Percentiles rank a stretch among this genome's conserved stretches.
Conservation (phyloP, 2,888 invertebrate genomes). For the Hirtodrosophila trivittata region DNA sequence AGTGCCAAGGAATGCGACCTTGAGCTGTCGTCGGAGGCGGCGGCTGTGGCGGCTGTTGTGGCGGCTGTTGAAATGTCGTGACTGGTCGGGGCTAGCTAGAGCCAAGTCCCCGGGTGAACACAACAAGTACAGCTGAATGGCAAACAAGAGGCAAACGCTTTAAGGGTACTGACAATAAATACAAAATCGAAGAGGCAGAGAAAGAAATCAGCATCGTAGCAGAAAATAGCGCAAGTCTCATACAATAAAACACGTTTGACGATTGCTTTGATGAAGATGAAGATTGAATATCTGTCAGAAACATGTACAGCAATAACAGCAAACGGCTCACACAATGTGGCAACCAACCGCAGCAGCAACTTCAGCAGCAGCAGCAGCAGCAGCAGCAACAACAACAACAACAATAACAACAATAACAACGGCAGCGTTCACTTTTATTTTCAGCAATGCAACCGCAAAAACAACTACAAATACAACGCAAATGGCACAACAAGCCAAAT, state of each 20-base stretch:
- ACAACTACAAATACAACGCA: slow-evolving; percentile 29
- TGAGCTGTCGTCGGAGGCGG: slow-evolving; percentile 63
- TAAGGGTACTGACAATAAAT: slow-evolving; percentile 51
- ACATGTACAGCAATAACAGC: slow-evolving; percentile 34
- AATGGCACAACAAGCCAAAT: slow-evolving; percentile 64
- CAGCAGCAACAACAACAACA: slow-evolving; percentile 36
- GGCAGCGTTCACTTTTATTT: slow-evolving; percentile 70
- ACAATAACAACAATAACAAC: slow-evolving; percentile 32
- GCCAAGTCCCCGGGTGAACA: slow-evolving; percentile 21
- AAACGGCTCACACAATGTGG: slow-evolving; percentile 22
- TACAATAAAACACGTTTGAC: slow-evolving; percentile 77
- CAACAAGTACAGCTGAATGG: slow-evolving; percentile 37
- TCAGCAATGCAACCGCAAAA: slow-evolving; percentile 65
- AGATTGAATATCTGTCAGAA: slow-evolving; percentile 75
- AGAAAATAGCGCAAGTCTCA: slow-evolving; percentile 66
- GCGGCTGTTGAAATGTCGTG: slow-evolving; percentile 65
- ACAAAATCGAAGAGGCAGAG: slow-evolving; percentile 38
- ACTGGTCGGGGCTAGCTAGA: slow-evolving; percentile 36
- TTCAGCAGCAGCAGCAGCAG: slow-evolving; percentile 24
- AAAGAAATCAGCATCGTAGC: slow-evolving; percentile 45
- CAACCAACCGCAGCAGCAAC: slow-evolving; percentile 25
- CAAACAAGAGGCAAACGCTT: slow-evolving; percentile 34
- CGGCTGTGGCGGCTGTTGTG: slow-evolving; percentile 13
- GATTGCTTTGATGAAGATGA: slow-evolving; percentile 70
- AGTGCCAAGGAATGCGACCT: slow-evolving; percentile 75